These are phyloP conservation scores for Zosterops borbonicus DNA, from an alignment of 2,113 vertebrate genomes.

Conservation along the genomic window DNA sequence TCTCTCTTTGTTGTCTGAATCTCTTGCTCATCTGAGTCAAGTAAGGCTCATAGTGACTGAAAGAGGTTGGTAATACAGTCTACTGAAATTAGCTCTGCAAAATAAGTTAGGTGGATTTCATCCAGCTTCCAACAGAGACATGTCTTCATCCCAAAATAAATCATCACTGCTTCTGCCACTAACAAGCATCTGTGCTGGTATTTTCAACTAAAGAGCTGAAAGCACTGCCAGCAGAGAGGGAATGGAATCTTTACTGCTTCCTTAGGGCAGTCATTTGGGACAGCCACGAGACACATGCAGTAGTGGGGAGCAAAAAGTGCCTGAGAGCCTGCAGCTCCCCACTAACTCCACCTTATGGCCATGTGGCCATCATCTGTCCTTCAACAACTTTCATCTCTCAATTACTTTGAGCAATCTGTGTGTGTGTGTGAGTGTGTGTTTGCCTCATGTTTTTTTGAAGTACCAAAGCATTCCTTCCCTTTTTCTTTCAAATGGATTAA, in stretches of 20 bases:
- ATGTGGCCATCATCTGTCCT: neutral
- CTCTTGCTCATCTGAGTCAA: neutral
- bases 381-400: neutral
- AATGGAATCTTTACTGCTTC: neutral
- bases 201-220: neutral
- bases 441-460: neutral
- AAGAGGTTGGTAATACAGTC: neutral
- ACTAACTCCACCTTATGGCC: neutral
- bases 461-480: neutral
- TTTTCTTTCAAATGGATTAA: neutral
- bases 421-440: neutral
- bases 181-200: neutral
- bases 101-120: neutral
- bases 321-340: neutral
- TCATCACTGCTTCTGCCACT: neutral
- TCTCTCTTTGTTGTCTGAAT: neutral
- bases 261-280: neutral
- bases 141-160: neutral
- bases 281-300: fast-evolving
- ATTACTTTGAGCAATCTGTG: neutral
- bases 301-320: neutral
- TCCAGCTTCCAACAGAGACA: neutral
- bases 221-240: neutral
- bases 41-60: neutral
- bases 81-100: neutral